Percentiles rank a stretch among this genome's conserved stretches.
Evolutionary conservation across 2,797 vertebrate genomes (phyloP).

Genomic region (Acipenser oxyrinchus): DNA sequence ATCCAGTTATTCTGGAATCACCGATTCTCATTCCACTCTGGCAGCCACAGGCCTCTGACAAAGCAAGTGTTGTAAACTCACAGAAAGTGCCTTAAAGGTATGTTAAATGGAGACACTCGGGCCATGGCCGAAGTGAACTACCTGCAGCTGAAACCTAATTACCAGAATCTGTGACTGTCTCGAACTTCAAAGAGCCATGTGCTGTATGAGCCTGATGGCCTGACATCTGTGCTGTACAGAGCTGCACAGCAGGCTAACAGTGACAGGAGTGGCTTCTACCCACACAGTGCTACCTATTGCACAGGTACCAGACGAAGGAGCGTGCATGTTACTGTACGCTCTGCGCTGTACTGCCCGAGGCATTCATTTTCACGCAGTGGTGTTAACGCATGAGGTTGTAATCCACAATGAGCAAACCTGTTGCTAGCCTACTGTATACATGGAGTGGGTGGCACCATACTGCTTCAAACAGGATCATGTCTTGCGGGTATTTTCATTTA

Average conservation of each 20-base stretch:
- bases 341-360: too few relatives aligned
- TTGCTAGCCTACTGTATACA: too few relatives aligned
- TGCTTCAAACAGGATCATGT: too few relatives aligned
- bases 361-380: too few relatives aligned
- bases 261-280: constrained; percentile 4
- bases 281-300: not conserved
- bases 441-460: too few relatives aligned
- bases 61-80: not conserved
- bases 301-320: not conserved
- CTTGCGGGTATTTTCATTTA: too few relatives aligned
- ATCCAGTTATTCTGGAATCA: not conserved
- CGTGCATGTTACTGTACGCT: not conserved
- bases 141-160: constrained; percentile 16
- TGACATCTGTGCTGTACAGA: not conserved
- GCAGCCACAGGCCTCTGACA: not conserved
- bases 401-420: too few relatives aligned
- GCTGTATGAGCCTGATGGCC: not conserved
- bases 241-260: not conserved
- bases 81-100: constrained; percentile 4
- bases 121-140: constrained; percentile 8
- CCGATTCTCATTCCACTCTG: not conserved
- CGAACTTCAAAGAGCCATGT: not conserved
- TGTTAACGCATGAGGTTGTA: too few relatives aligned
- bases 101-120: constrained; percentile 11
- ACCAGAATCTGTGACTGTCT: not conserved